phyloP scores from a whole-genome alignment of 2,888 invertebrate species.

The Cyclophora punctaria region DNA sequence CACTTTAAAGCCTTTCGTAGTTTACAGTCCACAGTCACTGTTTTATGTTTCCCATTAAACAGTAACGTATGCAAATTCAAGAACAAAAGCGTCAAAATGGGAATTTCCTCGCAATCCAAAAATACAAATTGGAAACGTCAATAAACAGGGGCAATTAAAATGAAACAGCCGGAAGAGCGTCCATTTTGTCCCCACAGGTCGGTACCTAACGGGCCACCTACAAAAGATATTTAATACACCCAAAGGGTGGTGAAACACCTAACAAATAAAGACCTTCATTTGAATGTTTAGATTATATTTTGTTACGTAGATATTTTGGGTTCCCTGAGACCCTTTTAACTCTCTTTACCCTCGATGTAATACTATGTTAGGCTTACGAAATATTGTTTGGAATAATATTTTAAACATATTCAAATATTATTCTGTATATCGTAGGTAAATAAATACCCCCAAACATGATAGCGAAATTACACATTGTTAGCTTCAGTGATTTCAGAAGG shows the following conservation, averaged over 20 bases:
- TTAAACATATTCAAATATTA: not conserved
- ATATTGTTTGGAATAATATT: constrained; percentile 9
- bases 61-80: not conserved
- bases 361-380: constrained; percentile 12
- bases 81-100: constrained; percentile 11
- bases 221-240: constrained; percentile 23
- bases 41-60: no score
- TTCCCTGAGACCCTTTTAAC: constrained; percentile 19
- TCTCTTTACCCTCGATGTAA: constrained; percentile 18
- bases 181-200: constrained; percentile 17
- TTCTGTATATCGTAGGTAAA: no score
- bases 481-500: no score
- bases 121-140: constrained; percentile 20
- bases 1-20: no score
- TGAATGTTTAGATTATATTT: constrained; percentile 25
- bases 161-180: constrained; percentile 22
- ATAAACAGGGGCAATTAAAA: constrained; percentile 25
- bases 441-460: no score
- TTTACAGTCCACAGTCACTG: no score
- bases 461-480: no score
- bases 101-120: constrained; percentile 12
- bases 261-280: constrained; percentile 24
- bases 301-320: constrained; percentile 19
- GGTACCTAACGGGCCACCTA: constrained; percentile 12
- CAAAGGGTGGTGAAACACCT: constrained; percentile 22